phyloP scores from a whole-genome alignment of 1,140 invertebrate species.

The Agrilus planipennis region DNA sequence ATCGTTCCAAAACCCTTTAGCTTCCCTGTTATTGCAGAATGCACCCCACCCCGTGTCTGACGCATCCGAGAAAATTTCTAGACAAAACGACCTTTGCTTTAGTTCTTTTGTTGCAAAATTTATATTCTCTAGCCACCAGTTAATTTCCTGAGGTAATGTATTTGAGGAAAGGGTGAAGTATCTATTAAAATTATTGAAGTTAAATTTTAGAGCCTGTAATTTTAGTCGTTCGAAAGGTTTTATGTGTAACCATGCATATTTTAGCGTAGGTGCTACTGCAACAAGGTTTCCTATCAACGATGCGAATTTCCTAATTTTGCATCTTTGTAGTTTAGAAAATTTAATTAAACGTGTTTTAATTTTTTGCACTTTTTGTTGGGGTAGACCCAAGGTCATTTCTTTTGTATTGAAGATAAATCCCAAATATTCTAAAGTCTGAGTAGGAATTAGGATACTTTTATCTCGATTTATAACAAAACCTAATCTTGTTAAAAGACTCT shows the following conservation, averaged over 20 bases:
- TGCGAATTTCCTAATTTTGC: background rate
- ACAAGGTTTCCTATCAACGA: constrained; percentile 5
- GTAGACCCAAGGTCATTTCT: too few relatives aligned
- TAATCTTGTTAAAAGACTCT: too few relatives aligned
- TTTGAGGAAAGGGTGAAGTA: background rate
- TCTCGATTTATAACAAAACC: too few relatives aligned
- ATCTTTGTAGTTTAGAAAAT: too few relatives aligned
- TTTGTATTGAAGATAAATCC: too few relatives aligned
- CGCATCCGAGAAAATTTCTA: constrained; percentile 32
- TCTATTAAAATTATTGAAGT: constrained; percentile 4
- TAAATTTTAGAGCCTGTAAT: constrained; percentile 10
- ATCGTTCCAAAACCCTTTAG: constrained; percentile 23
- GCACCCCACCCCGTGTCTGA: constrained; percentile 29
- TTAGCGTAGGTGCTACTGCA: too few relatives aligned
- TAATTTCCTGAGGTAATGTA: constrained; percentile 11
- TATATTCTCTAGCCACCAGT: constrained; percentile 25
- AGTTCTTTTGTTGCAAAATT: constrained; percentile 10
- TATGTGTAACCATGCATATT: too few relatives aligned
- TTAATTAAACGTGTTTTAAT: too few relatives aligned
- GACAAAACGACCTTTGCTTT: constrained; percentile 12
- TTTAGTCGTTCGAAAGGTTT: constrained; percentile 17
- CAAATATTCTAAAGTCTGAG: too few relatives aligned
- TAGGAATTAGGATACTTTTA: too few relatives aligned
- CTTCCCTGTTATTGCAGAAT: constrained; percentile 15
- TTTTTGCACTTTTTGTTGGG: too few relatives aligned